Percentiles rank a stretch among this genome's conserved stretches.
These are phyloP conservation scores for Cyprichromis sp. DNA, from an alignment of 2,113 vertebrate species.

Conservation along the genomic window DNA sequence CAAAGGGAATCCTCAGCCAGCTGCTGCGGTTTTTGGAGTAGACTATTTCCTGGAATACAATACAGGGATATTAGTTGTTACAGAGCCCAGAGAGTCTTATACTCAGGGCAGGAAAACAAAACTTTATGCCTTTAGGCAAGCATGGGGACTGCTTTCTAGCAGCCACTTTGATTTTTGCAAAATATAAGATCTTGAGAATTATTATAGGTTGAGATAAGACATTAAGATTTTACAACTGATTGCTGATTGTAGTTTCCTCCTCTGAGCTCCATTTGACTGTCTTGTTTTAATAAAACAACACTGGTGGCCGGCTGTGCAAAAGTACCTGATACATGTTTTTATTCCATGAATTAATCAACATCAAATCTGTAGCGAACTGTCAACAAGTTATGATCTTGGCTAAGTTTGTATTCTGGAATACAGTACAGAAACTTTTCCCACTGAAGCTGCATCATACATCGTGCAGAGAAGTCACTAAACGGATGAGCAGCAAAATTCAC, in stretches of 20 bases:
- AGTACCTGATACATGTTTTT: neutral
- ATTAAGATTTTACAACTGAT: conserved; percentile 19
- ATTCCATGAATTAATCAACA: conserved; percentile 17
- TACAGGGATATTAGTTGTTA: conserved; percentile 16
- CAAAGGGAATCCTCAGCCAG: conserved; percentile 28
- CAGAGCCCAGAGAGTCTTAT: neutral
- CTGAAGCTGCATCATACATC: neutral
- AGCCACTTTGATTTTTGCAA: neutral
- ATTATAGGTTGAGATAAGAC: neutral
- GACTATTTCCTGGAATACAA: conserved; percentile 33
- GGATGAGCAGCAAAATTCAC: neutral
- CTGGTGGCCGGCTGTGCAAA: neutral
- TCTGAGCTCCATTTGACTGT: neutral
- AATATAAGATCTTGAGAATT: neutral
- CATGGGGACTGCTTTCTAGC: neutral
- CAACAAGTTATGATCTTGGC: neutral
- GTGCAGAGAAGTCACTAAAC: neutral
- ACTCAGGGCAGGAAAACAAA: conserved; percentile 11
- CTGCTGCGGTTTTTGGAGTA: conserved; percentile 25
- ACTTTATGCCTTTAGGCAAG: neutral
- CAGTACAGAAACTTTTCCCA: neutral
- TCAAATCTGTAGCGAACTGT: neutral
- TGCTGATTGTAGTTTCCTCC: conserved; percentile 11
- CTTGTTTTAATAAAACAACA: neutral
- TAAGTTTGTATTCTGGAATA: neutral